Evolutionary conservation across 1,140 invertebrate species (phyloP), one percentile per base, ranked within the genome.

Genomic region (Pseudomyrmex sp.): DNA sequence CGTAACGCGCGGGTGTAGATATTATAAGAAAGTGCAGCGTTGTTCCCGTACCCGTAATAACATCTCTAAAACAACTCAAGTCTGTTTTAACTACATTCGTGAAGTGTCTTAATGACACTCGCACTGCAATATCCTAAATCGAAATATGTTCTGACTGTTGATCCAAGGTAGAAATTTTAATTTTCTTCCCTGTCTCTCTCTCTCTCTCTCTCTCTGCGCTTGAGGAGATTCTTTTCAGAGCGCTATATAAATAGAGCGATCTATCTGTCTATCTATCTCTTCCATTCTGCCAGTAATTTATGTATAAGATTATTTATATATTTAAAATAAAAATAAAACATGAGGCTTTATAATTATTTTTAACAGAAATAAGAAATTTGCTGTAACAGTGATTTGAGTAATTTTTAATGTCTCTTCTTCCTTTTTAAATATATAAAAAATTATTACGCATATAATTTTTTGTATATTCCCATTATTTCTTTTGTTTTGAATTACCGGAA

Each of bases 1-100:
- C 54, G 58, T 87, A 85, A 83, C 84, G 77, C 82, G 59, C 15
- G 35, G 50, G n/a, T 61, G 63, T 54, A 66, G 20, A 56, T 74
- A 76, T 76, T 76, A 74, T 87, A 83, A 83, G 85, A 77, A 83
- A 85, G 58, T 70, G 23, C 75, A 62, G 10, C 70, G 65, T 83
- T 77, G 66, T 75, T 73, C 44, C 70, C 9, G 56, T 65, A 20
- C 69, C 54, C 70, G 82, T 82, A 85, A 76, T 87, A 85, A 85
- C 61, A 48, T 48, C 10, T 44, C 59, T 66, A 66, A 76, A 76
- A 76, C 61, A 76, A 66, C 61, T 65, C 10, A n/a, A 76, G 12
- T 74, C 72, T 44, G 18, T 48, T 61, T 44, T 26, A 13, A 20
- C 50, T 56, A 35, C 35, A 35, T 56, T 56, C 13, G 35, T 52